Conservation (phyloP, 2,888 invertebrate genomes). For the Aleiodes alternator region DNA sequence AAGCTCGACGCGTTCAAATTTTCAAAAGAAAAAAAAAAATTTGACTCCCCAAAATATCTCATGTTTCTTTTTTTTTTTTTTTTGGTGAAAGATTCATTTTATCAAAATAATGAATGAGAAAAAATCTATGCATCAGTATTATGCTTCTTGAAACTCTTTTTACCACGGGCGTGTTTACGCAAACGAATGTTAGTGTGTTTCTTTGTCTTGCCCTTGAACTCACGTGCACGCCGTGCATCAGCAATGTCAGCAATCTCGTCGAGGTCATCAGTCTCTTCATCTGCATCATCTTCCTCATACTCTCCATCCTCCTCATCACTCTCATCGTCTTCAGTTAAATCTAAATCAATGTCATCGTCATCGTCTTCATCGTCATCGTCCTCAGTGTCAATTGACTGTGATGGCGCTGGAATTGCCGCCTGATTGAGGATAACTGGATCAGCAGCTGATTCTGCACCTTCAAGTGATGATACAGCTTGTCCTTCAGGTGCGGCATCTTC, state of each 20-base stretch:
- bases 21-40: slow-evolving; percentile 31
- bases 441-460: slow-evolving; percentile 66
- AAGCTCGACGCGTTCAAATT: slow-evolving; percentile 21
- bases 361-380: slow-evolving; percentile 75
- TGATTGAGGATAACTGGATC: slow-evolving; percentile 63
- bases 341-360: slow-evolving; percentile 80
- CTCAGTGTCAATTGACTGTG: slow-evolving; percentile 69
- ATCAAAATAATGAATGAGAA: slow-evolving; percentile 10
- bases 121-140: slow-evolving; percentile 44
- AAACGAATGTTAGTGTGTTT: slow-evolving; percentile 67
- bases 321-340: slow-evolving; percentile 79
- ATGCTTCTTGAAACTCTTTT: slow-evolving; percentile 55
- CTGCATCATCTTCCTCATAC: slow-evolving; percentile 82
- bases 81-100: slow-evolving; percentile 6
- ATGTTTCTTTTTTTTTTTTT: slow-evolving; percentile 37
- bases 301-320: slow-evolving; percentile 81
- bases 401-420: slow-evolving; percentile 62
- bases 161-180: slow-evolving; percentile 60
- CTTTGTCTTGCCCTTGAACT: slow-evolving; percentile 83
- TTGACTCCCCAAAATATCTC: slow-evolving; percentile 18
- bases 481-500: slow-evolving; percentile 73
- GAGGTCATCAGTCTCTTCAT: slow-evolving; percentile 81
- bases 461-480: slow-evolving; percentile 70
- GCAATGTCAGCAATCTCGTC: slow-evolving; percentile 83
- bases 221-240: slow-evolving; percentile 87